Conservation (phyloP, 2,797 vertebrate genomes). For the Odontamblyopus rebecca region DNA sequence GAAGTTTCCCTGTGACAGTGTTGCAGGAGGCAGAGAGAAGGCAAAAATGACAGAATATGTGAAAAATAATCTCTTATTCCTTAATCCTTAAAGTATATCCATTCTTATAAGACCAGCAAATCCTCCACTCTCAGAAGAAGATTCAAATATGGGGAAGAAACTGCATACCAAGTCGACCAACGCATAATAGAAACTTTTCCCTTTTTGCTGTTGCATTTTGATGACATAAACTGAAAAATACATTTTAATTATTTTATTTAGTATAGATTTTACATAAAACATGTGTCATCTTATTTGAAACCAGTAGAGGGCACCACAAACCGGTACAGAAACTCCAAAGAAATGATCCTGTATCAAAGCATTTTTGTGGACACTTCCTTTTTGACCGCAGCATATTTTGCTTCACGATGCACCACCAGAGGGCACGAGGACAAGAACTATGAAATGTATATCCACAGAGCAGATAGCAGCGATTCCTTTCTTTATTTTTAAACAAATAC, state of each 20-base stretch:
- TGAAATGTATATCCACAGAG: not conserved
- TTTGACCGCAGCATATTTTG: not conserved
- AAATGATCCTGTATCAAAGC: not conserved
- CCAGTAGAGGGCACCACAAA: slow-evolving; percentile 62
- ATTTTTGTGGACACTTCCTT: not conserved
- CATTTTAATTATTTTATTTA: not conserved
- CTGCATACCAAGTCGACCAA: not conserved
- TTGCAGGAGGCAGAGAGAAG: not conserved
- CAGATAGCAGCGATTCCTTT: too few relatives aligned
- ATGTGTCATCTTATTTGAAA: slow-evolving; percentile 15
- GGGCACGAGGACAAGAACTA: not conserved
- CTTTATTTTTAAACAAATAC: too few relatives aligned
- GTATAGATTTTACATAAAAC: not conserved
- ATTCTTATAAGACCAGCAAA: slow-evolving; percentile 23
- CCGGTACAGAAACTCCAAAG: slow-evolving; percentile 17
- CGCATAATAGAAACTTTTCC: not conserved
- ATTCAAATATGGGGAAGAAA: slow-evolving; percentile 10
- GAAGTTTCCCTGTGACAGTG: not conserved
- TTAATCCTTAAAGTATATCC: slow-evolving; percentile 21
- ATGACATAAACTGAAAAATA: not conserved
- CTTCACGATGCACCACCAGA: not conserved
- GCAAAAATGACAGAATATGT: not conserved
- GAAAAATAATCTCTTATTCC: slow-evolving; percentile 32
- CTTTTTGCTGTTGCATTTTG: not conserved
- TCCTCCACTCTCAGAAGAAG: slow-evolving; percentile 32